Evolutionary conservation across 1,140 invertebrate genomes (phyloP).

Genomic region (Notospermus geniculatus): DNA sequence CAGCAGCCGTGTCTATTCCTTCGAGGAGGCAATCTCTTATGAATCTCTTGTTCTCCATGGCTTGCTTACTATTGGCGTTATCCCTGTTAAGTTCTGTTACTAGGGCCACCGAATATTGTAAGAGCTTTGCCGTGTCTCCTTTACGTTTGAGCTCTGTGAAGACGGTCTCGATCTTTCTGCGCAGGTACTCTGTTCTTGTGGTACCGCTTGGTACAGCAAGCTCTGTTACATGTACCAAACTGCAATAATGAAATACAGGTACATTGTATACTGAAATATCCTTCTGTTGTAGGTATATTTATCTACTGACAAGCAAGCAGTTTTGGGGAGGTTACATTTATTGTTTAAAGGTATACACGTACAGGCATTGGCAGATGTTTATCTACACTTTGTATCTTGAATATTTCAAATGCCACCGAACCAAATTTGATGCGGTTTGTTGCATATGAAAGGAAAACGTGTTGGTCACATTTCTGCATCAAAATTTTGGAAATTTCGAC

Average conservation of each 20-base stretch:
- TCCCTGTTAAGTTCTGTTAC: conserved; percentile 35
- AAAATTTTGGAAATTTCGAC: too few relatives aligned
- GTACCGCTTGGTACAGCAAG: conserved; percentile 2
- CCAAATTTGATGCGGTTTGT: too few relatives aligned
- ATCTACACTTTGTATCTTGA: too few relatives aligned
- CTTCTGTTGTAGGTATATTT: too few relatives aligned
- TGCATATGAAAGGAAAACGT: too few relatives aligned
- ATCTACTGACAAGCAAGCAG: too few relatives aligned
- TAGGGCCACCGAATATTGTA: conserved; percentile 37
- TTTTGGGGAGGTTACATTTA: too few relatives aligned
- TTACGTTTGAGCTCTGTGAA: conserved; percentile 30
- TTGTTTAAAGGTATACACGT: too few relatives aligned
- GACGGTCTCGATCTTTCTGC: conserved; percentile 18
- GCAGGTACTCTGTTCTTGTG: conserved; percentile 28
- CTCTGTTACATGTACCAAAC: conserved; percentile 7
- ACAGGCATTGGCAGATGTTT: too few relatives aligned
- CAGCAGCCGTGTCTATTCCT: conserved; percentile 23
- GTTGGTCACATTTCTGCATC: too few relatives aligned
- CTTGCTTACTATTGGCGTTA: conserved; percentile 2
- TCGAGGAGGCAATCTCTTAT: conserved; percentile 33
- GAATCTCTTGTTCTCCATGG: conserved; percentile 17
- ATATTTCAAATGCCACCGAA: too few relatives aligned
- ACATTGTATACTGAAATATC: too few relatives aligned
- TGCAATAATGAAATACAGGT: neutral
- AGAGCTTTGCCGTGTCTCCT: conserved; percentile 31